Percentiles rank a stretch among this genome's conserved stretches.
These are phyloP conservation scores for Prorops nasuta DNA, from an alignment of 1,140 invertebrate species.

Conservation along the genomic window DNA sequence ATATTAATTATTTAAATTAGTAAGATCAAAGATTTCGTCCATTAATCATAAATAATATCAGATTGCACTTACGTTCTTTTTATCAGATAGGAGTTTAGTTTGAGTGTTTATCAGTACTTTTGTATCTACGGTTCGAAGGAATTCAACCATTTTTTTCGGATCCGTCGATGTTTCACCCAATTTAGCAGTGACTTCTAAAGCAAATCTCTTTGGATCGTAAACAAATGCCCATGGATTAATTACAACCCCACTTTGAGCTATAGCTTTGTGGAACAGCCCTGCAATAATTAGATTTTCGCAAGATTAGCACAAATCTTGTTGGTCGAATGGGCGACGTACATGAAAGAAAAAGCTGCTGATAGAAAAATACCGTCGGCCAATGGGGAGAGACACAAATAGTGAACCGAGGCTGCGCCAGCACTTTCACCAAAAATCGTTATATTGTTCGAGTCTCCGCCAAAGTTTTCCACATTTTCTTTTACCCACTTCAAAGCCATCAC, in stretches of 20 bases:
- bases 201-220: slow-evolving; percentile 37
- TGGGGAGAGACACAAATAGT: slow-evolving; percentile 31
- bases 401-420: slow-evolving; percentile 55
- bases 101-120: slow-evolving; percentile 13
- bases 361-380: slow-evolving; percentile 29
- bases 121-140: slow-evolving; percentile 47
- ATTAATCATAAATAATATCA: no score
- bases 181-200: slow-evolving; percentile 45
- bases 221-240: slow-evolving; percentile 44
- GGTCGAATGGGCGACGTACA: no score
- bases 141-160: slow-evolving; percentile 44
- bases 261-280: slow-evolving; percentile 62
- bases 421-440: slow-evolving; percentile 69
- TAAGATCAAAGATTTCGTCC: background rate
- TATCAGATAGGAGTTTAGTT: background rate
- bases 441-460: slow-evolving; percentile 63
- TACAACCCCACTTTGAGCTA: slow-evolving; percentile 61
- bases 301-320: no score
- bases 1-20: no score
- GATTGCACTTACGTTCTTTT: background rate
- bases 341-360: no score
- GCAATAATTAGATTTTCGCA: slow-evolving; percentile 28
- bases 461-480: slow-evolving; percentile 61
- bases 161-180: slow-evolving; percentile 52
- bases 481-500: slow-evolving; percentile 64